Conservation (phyloP, 2,888 invertebrate genomes). For the Diarsia mendica region DNA sequence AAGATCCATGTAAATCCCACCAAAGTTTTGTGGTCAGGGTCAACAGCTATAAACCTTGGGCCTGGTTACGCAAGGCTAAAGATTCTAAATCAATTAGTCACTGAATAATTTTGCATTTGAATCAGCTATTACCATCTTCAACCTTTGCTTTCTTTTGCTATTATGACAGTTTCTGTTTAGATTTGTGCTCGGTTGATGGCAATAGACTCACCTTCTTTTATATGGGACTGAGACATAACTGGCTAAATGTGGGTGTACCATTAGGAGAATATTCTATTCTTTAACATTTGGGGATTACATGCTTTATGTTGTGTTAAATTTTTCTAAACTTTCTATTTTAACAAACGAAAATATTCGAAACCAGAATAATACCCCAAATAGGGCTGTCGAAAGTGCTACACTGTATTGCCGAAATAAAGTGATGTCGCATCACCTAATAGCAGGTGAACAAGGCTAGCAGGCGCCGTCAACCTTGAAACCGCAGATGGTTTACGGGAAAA, state of each 20-base stretch:
- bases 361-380: conserved; percentile 36
- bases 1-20: too few relatives aligned
- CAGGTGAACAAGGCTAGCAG: conserved; percentile 71
- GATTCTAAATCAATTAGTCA: conserved; percentile 8
- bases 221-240: too few relatives aligned
- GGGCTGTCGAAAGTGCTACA: conserved; percentile 55
- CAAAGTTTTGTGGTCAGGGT: conserved; percentile 24
- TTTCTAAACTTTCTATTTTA: neutral
- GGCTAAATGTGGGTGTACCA: neutral
- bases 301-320: neutral
- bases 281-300: too few relatives aligned
- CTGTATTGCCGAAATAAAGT: conserved; percentile 68
- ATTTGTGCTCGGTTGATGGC: neutral
- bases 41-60: conserved; percentile 9
- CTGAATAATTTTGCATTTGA: conserved; percentile 18
- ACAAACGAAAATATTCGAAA: neutral
- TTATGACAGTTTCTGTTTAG: too few relatives aligned
- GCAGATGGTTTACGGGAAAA: conserved; percentile 59
- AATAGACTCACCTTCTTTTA: neutral
- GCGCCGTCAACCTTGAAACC: conserved; percentile 74
- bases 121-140: neutral
- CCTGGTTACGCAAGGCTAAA: conserved; percentile 1
- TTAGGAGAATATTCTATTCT: too few relatives aligned
- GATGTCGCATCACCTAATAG: conserved; percentile 68
- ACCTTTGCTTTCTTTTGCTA: neutral